These are phyloP conservation scores for Griposia aprilina DNA, from an alignment of 2,888 invertebrate species.

Conservation along the genomic window DNA sequence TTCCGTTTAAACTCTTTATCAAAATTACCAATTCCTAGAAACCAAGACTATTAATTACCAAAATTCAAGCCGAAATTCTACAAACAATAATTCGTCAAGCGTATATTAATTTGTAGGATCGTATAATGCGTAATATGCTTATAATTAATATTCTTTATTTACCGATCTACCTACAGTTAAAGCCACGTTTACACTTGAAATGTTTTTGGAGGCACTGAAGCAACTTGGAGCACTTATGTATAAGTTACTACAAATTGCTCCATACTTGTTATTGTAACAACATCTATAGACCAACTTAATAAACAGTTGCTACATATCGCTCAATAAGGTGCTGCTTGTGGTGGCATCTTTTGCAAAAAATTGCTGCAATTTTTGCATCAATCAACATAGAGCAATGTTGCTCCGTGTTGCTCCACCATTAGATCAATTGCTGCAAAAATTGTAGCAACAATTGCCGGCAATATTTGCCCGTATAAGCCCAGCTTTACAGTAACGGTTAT, in stretches of 20 bases:
- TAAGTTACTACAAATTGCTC: too few species aligned
- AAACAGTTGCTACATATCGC: neutral
- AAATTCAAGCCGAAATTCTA: conserved; percentile 19
- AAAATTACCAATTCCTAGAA: conserved; percentile 17
- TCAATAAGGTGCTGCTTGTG: neutral
- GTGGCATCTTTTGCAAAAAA: neutral
- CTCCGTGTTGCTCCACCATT: neutral
- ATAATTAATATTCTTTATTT: conserved; percentile 68
- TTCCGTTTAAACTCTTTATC: neutral
- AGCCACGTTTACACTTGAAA: neutral
- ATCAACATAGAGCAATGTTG: neutral
- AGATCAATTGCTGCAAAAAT: neutral
- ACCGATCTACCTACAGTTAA: conserved; percentile 59
- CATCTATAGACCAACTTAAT: neutral
- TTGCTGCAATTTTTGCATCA: neutral
- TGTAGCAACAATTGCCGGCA: neutral
- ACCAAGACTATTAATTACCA: conserved; percentile 17
- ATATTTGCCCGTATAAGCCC: neutral
- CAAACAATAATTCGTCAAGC: conserved; percentile 41
- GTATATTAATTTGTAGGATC: conserved; percentile 43
- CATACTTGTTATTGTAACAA: too few species aligned
- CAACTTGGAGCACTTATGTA: neutral
- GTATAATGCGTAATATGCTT: conserved; percentile 47
- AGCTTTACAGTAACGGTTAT: conserved; percentile 67
- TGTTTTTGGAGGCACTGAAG: neutral